Conservation (phyloP, 2,113 vertebrate species). For the Pampusana beccarii region DNA sequence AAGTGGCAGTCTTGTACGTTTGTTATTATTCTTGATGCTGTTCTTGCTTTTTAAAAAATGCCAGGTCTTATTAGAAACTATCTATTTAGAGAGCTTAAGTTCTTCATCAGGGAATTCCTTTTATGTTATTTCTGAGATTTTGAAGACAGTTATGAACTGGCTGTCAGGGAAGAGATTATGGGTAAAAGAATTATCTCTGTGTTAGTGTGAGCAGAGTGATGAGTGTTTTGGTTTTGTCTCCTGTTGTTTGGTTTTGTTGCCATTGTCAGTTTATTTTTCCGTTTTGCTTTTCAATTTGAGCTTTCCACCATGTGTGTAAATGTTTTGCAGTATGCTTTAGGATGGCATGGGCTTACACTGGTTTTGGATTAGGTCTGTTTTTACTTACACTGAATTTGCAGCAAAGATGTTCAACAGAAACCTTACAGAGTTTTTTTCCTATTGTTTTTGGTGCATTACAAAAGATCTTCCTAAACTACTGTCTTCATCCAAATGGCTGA, state of each 20-base stretch:
- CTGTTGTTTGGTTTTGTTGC: constrained; percentile 26
- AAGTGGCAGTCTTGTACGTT: not conserved
- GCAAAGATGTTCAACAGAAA: not conserved
- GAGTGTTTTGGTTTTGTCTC: not conserved
- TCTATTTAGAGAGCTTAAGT: not conserved
- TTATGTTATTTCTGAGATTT: not conserved
- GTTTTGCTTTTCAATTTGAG: constrained; percentile 1
- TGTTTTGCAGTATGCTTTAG: not conserved
- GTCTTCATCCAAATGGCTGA: not conserved
- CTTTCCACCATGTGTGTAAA: not conserved
- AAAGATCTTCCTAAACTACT: not conserved
- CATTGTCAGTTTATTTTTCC: not conserved
- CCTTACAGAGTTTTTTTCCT: not conserved
- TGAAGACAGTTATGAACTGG: not conserved
- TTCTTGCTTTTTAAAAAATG: not conserved
- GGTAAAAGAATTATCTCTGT: not conserved
- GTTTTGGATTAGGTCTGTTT: not conserved
- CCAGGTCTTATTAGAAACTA: not conserved
- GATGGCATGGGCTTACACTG: not conserved
- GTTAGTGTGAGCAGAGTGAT: not conserved
- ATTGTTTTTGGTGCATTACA: not conserved
- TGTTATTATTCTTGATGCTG: not conserved
- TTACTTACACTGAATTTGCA: not conserved
- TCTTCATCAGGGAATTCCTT: not conserved
- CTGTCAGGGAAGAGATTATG: not conserved